These are phyloP conservation scores for Amphibalanus amphitrite DNA, from an alignment of 1,140 invertebrate genomes.

Conservation along the genomic window DNA sequence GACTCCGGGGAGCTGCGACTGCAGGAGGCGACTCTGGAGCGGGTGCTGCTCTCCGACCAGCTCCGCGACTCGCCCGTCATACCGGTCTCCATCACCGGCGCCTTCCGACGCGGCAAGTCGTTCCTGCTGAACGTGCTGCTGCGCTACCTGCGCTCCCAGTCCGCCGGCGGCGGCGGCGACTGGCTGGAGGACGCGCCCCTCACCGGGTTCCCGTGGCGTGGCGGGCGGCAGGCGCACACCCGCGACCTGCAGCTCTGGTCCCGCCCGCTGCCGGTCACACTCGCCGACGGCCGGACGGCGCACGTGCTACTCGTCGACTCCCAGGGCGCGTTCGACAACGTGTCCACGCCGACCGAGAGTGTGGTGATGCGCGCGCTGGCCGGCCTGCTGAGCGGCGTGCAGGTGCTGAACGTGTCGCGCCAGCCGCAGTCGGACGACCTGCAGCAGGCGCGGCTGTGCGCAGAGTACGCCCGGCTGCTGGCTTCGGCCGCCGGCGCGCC, in stretches of 20 bases:
- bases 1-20: too few species aligned
- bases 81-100: not conserved
- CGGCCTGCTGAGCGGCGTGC: slow-evolving; percentile 14
- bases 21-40: not conserved
- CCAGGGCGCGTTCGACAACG: not conserved
- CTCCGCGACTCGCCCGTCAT: not conserved
- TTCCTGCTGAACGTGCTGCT: not conserved
- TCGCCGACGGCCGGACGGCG: not conserved
- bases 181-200: not conserved
- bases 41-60: not conserved
- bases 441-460: not conserved
- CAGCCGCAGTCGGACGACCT: not conserved
- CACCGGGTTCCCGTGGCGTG: not conserved
- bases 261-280: not conserved
- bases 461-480: not conserved
- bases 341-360: not conserved
- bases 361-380: not conserved
- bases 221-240: not conserved
- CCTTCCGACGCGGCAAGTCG: not conserved
- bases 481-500: too few species aligned
- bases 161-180: too few species aligned
- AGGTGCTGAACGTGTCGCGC: slow-evolving; percentile 5
- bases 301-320: not conserved
- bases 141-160: not conserved
- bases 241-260: not conserved